A percentile compares a stretch with the other conserved stretches of the same genome.
Conservation (phyloP, 2,888 invertebrate species). For the Nomada lathburiana region DNA sequence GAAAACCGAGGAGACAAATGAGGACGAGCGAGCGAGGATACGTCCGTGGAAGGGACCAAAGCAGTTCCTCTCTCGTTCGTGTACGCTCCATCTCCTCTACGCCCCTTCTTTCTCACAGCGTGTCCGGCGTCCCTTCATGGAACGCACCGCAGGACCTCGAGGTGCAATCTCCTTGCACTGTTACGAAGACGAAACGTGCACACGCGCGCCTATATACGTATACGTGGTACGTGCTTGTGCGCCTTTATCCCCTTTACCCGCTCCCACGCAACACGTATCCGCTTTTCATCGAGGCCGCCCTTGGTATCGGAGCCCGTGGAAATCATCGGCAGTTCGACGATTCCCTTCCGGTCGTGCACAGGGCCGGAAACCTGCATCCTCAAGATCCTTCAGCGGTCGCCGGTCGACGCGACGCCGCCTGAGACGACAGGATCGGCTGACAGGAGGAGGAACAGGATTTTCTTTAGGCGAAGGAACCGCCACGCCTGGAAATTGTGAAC, state of each 20-base stretch:
- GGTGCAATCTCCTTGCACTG: conserved; percentile 74
- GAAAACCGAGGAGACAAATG: conserved; percentile 76
- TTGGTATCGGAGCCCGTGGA: conserved; percentile 52
- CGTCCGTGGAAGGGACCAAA: conserved; percentile 49
- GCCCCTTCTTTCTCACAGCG: conserved; percentile 13
- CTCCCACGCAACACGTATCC: conserved; percentile 37
- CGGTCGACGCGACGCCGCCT: neutral
- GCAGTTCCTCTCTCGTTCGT: conserved; percentile 38
- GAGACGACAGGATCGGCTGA: conserved; percentile 31
- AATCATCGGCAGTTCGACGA: conserved; percentile 69
- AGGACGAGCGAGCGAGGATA: conserved; percentile 60
- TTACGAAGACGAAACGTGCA: conserved; percentile 70
- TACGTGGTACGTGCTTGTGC: conserved; percentile 28
- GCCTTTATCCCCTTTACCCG: neutral
- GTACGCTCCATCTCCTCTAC: conserved; percentile 21
- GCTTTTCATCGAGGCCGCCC: conserved; percentile 41
- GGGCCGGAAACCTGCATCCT: conserved; percentile 78
- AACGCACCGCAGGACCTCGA: conserved; percentile 66
- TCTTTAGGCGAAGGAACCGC: conserved; percentile 15
- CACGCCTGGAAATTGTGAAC: conserved; percentile 25
- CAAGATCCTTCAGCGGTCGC: conserved; percentile 34
- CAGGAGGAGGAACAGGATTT: conserved; percentile 22
- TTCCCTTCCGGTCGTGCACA: conserved; percentile 75
- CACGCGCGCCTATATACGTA: conserved; percentile 69
- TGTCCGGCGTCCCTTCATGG: conserved; percentile 34